These are phyloP conservation scores for Propithecus perrieri DNA, from an alignment of 2,797 vertebrate genomes.

Conservation along the genomic window DNA sequence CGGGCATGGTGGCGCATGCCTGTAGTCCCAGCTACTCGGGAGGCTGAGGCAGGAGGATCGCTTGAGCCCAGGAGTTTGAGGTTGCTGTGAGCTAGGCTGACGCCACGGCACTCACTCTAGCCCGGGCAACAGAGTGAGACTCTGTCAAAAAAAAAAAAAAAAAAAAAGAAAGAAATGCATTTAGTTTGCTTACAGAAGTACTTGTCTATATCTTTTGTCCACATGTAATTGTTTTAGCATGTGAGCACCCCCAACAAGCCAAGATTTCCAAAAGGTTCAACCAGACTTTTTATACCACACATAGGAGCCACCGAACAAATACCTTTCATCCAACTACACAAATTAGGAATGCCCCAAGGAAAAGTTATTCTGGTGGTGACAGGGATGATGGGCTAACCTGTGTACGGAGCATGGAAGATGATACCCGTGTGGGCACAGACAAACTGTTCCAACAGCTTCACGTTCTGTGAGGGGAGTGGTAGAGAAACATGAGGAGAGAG, in stretches of 20 bases:
- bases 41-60: no score
- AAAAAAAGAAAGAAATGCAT: not conserved
- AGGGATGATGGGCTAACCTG: conserved; percentile 84
- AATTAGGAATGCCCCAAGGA: not conserved
- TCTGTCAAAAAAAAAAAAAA: no score
- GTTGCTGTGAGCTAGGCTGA: no score
- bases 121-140: no score
- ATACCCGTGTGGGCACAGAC: conserved; percentile 89
- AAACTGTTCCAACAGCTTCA: conserved; percentile 94
- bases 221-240: not conserved
- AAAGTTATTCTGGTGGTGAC: not conserved
- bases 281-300: not conserved
- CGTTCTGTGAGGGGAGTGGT: conserved; percentile 86
- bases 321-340: not conserved
- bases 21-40: no score
- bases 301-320: not conserved
- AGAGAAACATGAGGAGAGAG: not conserved
- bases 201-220: not conserved
- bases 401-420: conserved; percentile 90
- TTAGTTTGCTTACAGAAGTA: not conserved
- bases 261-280: not conserved
- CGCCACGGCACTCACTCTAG: no score
- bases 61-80: no score
- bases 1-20: no score
- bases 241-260: not conserved